A percentile compares a stretch with the other conserved stretches of the same genome.
Evolutionary conservation across 2,797 vertebrate species (phyloP).

Genomic region (Hippoglossus hippoglossus): DNA sequence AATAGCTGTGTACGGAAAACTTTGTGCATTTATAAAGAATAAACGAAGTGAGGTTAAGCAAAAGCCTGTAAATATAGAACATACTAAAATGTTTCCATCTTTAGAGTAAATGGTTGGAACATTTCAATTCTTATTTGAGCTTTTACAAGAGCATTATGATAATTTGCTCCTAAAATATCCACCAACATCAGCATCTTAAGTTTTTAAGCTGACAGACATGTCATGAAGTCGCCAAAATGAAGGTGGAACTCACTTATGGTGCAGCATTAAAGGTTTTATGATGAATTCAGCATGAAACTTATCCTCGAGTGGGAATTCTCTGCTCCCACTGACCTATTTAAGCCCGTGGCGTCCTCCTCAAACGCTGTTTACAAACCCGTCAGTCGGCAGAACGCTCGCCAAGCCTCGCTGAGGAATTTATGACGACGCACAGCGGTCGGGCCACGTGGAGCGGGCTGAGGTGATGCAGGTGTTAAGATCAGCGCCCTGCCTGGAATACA

Average conservation of each 20-base stretch:
- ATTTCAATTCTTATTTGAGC: neutral
- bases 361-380: slow-evolving; percentile 59
- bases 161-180: neutral
- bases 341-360: slow-evolving; percentile 39
- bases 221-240: too few relatives aligned
- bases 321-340: slow-evolving; percentile 39
- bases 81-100: too few relatives aligned
- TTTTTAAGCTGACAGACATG: too few relatives aligned
- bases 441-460: slow-evolving; percentile 11
- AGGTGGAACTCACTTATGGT: too few relatives aligned
- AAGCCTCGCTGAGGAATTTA: slow-evolving; percentile 63
- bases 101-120: neutral
- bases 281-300: neutral
- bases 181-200: too few relatives aligned
- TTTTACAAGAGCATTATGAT: neutral
- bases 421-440: slow-evolving; percentile 45
- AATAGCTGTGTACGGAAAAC: neutral
- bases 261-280: too few relatives aligned
- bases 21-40: neutral
- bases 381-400: slow-evolving; percentile 50
- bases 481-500: slow-evolving; percentile 25
- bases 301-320: too few relatives aligned
- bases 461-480: slow-evolving; percentile 57
- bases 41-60: neutral
- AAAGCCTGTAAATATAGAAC: too few relatives aligned